Evolutionary conservation across 2,888 invertebrate species (phyloP), one percentile per base, ranked within the genome.

Genomic region (Drosophila lacicola): DNA sequence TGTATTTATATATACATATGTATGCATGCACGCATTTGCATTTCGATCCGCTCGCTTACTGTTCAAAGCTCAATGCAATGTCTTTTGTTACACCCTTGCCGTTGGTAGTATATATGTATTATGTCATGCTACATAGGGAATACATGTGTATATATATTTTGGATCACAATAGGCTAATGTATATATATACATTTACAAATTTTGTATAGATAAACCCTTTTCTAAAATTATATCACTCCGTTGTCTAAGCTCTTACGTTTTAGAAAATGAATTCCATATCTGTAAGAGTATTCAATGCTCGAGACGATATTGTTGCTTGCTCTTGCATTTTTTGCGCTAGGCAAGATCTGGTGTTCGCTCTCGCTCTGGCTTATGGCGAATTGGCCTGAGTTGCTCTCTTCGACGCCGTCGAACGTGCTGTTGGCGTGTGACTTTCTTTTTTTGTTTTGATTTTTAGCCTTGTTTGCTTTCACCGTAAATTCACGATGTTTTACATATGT

Each of bases 391-490:
- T 17, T 56, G 51, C 70, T 50, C 49, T 57, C 44, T 55, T 42
- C 37, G 36, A 13, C 17, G 13, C 36, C 39, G 17, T 1, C 57
- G 37, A 50, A 46, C 61, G 61, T 54, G 61, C n/a, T 47, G 41
- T 50, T 45, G 51, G 36, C 50, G 41, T 66, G 49, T 53, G 69
- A 62, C 79, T 76, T 74, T 78, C 78, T 70, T 58, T 78, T 57
- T 56, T 39, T 50, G 56, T 58, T 54, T 46, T 67, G 46, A 10
- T 54, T 63, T 64, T 65, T 63, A 42, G 37, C 42, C 41, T 37
- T 61, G 39, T 50, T 73, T 78, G 76, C 79, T 77, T 78, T 77
- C 76, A 77, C 76, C 70, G 25, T 47, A 54, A 14, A 9, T 14
- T 42, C 34, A 55, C n/a, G 41, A 6, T 58, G 67, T 63, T 74